Evolutionary conservation across 1,140 invertebrate genomes (phyloP), one percentile per base, ranked within the genome.

Genomic region (Cyphomyrmex costatus): DNA sequence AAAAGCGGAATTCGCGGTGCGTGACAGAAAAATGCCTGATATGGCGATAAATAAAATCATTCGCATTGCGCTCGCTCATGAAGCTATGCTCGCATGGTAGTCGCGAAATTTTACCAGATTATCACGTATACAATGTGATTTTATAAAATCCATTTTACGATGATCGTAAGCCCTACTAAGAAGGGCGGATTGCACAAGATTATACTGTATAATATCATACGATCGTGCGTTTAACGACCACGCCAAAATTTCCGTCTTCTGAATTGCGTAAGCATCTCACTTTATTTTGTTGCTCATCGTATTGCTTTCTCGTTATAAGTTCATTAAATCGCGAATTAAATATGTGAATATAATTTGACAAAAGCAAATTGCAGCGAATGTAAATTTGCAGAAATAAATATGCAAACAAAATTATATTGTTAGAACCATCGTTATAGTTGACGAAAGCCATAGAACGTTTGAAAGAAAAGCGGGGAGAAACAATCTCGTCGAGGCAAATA

Each of bases 61-160:
- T 61, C 73, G 14, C 27, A 42, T 82, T 33, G 33, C 51, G 33
- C 42, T 33, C 51, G 27, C 21, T 49, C 21, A 6, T 56, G 30
- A 33, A 21, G 19, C 16, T 42, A 56, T 6, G 19, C 19, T n/a
- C n/a, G 24, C 33, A 56, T 12, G 46, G 16, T 36, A 19, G 21
- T 21, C 8, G 27, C 66, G 4, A 80, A 73, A 24, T 86, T 80
- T 86, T 86, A 80, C 21, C 16, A 27, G 19, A n/a, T 63, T 82
- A 82, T 49, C 77, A 42, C 51, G 51, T 42, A 21, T 27, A n/a
- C 10, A 71, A 80, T 49, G 78, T 80, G 78, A 46, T 82, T 65
- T 73, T 79, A 51, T 42, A 24, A 42, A 51, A 66, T 79, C 46
- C 74, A 70, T 86, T 85, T 85, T 65, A 56, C 85, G n/a, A 56